A percentile compares a stretch with the other conserved stretches of the same genome.
Evolutionary conservation across 2,888 invertebrate species (phyloP).

Genomic region (Eueremaeus valkanovi): DNA sequence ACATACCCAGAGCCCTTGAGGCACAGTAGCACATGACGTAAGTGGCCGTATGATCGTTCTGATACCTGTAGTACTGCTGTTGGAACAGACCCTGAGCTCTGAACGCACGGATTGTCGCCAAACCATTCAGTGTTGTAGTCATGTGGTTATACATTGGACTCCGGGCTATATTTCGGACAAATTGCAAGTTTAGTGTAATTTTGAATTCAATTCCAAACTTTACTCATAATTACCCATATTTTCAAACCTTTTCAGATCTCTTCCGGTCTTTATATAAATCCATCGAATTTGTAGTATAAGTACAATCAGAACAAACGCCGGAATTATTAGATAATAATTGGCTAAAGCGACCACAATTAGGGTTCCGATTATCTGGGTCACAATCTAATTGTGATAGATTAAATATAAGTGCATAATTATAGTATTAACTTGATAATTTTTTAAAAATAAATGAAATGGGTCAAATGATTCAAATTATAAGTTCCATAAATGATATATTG

Average conservation of each 20-base stretch:
- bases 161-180: conserved; percentile 19
- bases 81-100: background rate
- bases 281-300: conserved; percentile 53
- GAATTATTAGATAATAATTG: conserved; percentile 53
- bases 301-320: conserved; percentile 53
- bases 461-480: too few species aligned
- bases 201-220: background rate
- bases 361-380: conserved; percentile 56
- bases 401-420: too few species aligned
- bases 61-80: conserved; percentile 33
- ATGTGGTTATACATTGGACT: conserved; percentile 36
- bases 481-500: too few species aligned
- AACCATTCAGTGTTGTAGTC: conserved; percentile 33
- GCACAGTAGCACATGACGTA: conserved; percentile 23
- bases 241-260: conserved; percentile 57
- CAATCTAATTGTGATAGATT: too few species aligned
- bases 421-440: too few species aligned
- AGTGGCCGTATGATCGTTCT: conserved; percentile 36
- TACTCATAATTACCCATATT: conserved; percentile 49
- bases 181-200: too few species aligned
- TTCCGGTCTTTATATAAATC: conserved; percentile 55
- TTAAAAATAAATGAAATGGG: too few species aligned
- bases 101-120: conserved; percentile 36
- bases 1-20: background rate
- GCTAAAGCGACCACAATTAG: conserved; percentile 54